Evolutionary conservation across 2,888 invertebrate genomes (phyloP).

Genomic region (Heliconius ethilla): DNA sequence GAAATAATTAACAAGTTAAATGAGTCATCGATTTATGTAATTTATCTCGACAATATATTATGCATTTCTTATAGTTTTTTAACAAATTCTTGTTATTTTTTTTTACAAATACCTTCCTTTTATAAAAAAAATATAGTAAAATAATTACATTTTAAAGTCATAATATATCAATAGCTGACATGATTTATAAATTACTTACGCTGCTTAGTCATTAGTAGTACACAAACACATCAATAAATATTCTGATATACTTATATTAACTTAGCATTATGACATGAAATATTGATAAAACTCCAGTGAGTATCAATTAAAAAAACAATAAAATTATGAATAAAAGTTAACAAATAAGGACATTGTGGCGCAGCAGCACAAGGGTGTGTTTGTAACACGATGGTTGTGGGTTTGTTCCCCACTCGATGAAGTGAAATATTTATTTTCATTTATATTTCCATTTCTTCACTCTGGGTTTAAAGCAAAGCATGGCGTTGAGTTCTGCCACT

Average conservation of each 20-base stretch:
- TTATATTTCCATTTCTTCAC: too few species aligned
- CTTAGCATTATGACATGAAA: background rate
- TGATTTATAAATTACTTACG: background rate
- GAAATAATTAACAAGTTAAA: background rate
- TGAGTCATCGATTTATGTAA: background rate
- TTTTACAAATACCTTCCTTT: background rate
- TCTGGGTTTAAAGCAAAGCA: too few species aligned
- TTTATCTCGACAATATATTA: background rate
- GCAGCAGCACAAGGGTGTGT: too few species aligned
- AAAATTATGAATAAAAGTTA: background rate
- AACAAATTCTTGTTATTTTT: background rate
- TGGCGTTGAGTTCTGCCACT: too few species aligned
- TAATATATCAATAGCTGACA: background rate
- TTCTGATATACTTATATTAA: background rate
- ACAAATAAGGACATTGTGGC: too few species aligned
- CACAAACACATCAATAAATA: slow-evolving; percentile 2
- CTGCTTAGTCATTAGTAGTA: background rate
- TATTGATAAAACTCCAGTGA: background rate
- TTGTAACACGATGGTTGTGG: too few species aligned
- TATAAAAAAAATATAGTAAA: background rate
- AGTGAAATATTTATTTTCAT: too few species aligned
- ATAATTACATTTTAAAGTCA: background rate
- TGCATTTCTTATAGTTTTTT: background rate
- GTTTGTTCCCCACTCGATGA: too few species aligned
- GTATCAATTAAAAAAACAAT: background rate